Percentiles rank a stretch among this genome's conserved stretches.
These are phyloP conservation scores for Epistrophe grossulariae DNA, from an alignment of 2,888 invertebrate species.

Conservation along the genomic window DNA sequence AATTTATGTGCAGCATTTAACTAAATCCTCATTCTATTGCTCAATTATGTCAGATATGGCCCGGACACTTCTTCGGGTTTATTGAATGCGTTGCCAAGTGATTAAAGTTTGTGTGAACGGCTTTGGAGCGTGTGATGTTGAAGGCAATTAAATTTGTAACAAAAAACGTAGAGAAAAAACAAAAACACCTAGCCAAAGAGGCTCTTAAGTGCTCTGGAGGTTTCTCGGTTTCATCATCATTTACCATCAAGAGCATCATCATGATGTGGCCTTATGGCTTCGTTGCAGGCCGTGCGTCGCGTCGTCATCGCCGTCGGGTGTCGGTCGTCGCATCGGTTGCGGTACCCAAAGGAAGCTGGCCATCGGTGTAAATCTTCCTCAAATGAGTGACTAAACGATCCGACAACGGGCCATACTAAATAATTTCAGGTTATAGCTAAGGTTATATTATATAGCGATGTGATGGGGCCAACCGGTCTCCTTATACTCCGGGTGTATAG, in stretches of 20 bases:
- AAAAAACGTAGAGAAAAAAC: conserved; percentile 58
- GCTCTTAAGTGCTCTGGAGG: conserved; percentile 66
- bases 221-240: conserved; percentile 26
- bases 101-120: conserved; percentile 73
- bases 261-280: conserved; percentile 33
- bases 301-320: neutral
- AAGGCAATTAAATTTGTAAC: conserved; percentile 76
- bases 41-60: conserved; percentile 76
- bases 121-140: conserved; percentile 68
- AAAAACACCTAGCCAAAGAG: conserved; percentile 64
- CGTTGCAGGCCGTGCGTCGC: neutral
- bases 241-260: conserved; percentile 32
- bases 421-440: conserved; percentile 72
- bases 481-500: conserved; percentile 4
- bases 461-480: conserved; percentile 71
- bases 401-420: conserved; percentile 74
- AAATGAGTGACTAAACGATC: conserved; percentile 76
- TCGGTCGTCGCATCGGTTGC: conserved; percentile 62
- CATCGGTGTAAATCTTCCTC: conserved; percentile 75
- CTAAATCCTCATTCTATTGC: conserved; percentile 76
- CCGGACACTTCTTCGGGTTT: conserved; percentile 69
- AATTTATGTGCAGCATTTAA: conserved; percentile 76
- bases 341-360: conserved; percentile 70
- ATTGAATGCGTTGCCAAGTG: conserved; percentile 74
- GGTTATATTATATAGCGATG: conserved; percentile 40